Percentiles rank a stretch among this genome's conserved stretches.
These are phyloP conservation scores for Columba janthina DNA, from an alignment of 2,113 vertebrate genomes.

Conservation along the genomic window DNA sequence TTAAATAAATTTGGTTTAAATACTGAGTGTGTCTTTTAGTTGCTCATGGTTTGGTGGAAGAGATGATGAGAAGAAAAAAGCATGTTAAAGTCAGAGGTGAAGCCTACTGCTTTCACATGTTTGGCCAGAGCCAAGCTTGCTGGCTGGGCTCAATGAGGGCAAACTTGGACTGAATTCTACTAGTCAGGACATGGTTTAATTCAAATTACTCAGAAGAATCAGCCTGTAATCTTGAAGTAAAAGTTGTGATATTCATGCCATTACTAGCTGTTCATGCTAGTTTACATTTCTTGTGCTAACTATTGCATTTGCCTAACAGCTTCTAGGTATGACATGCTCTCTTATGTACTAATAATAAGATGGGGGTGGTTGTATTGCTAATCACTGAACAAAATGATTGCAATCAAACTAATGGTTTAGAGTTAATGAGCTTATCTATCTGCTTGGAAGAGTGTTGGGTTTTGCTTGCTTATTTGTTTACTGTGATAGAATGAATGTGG, in stretches of 20 bases:
- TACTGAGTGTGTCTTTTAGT: background rate
- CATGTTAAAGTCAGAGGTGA: background rate
- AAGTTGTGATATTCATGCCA: background rate
- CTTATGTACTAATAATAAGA: background rate
- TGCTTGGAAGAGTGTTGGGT: background rate
- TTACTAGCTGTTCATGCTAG: background rate
- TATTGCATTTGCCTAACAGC: background rate
- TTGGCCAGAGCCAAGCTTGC: background rate
- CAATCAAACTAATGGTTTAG: background rate
- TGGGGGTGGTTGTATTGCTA: background rate
- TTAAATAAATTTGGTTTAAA: background rate
- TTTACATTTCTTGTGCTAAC: background rate
- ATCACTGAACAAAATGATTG: background rate
- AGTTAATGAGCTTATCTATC: background rate
- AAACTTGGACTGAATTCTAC: background rate
- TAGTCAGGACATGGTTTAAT: background rate
- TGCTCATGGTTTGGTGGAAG: background rate
- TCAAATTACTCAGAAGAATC: background rate
- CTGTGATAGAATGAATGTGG: background rate
- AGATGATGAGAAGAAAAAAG: background rate
- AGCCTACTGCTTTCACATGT: background rate
- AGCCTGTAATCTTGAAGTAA: background rate
- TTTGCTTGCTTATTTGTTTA: background rate
- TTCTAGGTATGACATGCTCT: background rate
- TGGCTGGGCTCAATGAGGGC: background rate